A percentile compares a stretch with the other conserved stretches of the same genome.
phyloP scores from a whole-genome alignment of 2,113 vertebrate genomes.

The Mustelus asterias region DNA sequence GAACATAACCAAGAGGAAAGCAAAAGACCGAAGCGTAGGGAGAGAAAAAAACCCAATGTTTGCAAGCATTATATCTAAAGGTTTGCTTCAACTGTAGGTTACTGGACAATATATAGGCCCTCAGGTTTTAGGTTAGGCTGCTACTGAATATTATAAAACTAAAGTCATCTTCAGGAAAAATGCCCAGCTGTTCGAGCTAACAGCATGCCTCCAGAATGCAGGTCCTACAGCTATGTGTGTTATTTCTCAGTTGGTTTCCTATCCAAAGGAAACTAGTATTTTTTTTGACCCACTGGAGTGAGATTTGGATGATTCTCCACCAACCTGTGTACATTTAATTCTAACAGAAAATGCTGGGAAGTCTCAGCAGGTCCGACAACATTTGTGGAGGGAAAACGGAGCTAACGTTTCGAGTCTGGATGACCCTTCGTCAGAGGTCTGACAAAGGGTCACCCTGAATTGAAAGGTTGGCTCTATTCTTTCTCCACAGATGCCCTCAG shows the following conservation, averaged over 20 bases:
- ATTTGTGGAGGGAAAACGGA: no score
- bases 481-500: no score
- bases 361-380: no score
- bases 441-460: no score
- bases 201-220: neutral
- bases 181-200: neutral
- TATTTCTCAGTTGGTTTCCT: neutral
- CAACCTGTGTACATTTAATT: constrained; percentile 41
- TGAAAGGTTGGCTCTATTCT: no score
- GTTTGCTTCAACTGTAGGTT: neutral
- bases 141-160: no score
- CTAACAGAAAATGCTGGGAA: no score
- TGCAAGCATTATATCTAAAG: neutral
- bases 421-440: no score
- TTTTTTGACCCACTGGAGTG: neutral
- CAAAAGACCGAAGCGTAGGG: neutral
- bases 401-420: no score
- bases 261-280: neutral
- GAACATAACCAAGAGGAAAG: neutral
- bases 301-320: neutral
- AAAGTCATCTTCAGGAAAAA: neutral
- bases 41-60: neutral
- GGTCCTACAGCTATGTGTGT: neutral
- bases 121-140: neutral
- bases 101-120: neutral